Base-by-base conservation (phyloP, 92 coral and sea anemone genomes). In the Epizoanthus rinbou region DNA sequence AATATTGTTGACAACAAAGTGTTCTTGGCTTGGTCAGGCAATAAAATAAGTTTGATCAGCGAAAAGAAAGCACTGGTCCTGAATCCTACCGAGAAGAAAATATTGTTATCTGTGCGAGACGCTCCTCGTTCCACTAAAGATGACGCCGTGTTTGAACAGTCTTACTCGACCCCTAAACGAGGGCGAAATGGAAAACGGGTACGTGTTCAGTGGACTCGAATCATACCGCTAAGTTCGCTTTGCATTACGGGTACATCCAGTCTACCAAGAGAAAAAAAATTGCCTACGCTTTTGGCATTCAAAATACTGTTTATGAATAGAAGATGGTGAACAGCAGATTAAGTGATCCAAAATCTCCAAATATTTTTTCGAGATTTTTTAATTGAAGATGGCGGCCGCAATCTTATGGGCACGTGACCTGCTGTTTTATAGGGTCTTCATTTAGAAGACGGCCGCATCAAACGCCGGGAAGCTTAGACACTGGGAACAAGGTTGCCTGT, bases 21-120 rank as follows among this genome's bases (percentile, higher is more conserved):
- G 5, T 75, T 75, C 37, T 52, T 56, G 9, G 80, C 80, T 56
- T 75, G 80, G 80, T 75, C 67, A 9, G 9, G 41, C 13, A 75
- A 57, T 33, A 75, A 56, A 56, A 31, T 75, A 33, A 56, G 50
- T 75, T 31, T 75, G 37, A 31, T 57, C 80, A 75, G 80, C 25
- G 67, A 75, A 75, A 75, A 33, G 67, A 56, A 54, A 75, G 67
- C 66, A 16, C 18, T 59, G 28, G 47, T 23, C 8, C 68, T 75
- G 62, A 75, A 28, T 66, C 9, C 53, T 39, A 17, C 58, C 9
- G 80, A 57, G 68, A 33, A 57, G 62, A 75, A 57, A 17, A 71
- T 8, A 71, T 47, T 71, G 58, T 13, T 71, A 28, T 39, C 76
- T 21, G 17, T 75, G 16, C 21, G 15, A 13, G 25, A 57, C 28